Percentiles rank a stretch among this genome's conserved stretches.
phyloP scores from a whole-genome alignment of 2,888 invertebrate species.

The Caradrina clavipalpis region DNA sequence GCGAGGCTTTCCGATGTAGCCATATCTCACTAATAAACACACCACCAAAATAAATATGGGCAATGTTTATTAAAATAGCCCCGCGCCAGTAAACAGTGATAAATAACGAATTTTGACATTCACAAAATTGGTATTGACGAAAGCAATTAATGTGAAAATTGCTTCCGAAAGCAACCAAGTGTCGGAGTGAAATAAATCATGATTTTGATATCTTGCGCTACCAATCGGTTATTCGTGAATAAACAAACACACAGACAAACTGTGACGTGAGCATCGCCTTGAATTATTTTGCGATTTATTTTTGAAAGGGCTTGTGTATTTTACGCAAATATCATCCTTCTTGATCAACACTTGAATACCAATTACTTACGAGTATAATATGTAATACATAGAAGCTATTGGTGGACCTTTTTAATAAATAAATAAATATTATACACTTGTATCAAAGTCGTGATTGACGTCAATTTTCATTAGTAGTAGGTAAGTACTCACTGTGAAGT shows the following conservation, averaged over 20 bases:
- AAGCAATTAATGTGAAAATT: constrained; percentile 81
- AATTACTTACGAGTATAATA: no score
- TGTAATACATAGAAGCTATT: no score
- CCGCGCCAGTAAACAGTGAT: constrained; percentile 74
- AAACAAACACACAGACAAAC: constrained; percentile 52
- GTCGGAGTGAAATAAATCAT: constrained; percentile 74
- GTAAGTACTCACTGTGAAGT: background rate
- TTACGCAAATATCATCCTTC: background rate
- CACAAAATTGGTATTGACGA: constrained; percentile 80
- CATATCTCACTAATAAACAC: background rate
- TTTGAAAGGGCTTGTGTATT: background rate
- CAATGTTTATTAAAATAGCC: constrained; percentile 50
- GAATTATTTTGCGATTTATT: constrained; percentile 4
- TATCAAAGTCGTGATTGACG: constrained; percentile 31
- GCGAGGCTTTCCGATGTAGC: background rate
- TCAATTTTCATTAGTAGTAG: constrained; percentile 10
- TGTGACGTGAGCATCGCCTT: constrained; percentile 32
- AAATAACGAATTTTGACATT: constrained; percentile 79
- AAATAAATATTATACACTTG: no score
- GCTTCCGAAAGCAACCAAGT: constrained; percentile 71
- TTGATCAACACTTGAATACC: background rate
- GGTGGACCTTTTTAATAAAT: no score
- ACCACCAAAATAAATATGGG: constrained; percentile 35
- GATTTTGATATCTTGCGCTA: constrained; percentile 60
- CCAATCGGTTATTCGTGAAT: constrained; percentile 51